A percentile compares a stretch with the other conserved stretches of the same genome.
Conservation (phyloP, 2,113 vertebrate genomes). For the Takifugu bimaculatus region DNA sequence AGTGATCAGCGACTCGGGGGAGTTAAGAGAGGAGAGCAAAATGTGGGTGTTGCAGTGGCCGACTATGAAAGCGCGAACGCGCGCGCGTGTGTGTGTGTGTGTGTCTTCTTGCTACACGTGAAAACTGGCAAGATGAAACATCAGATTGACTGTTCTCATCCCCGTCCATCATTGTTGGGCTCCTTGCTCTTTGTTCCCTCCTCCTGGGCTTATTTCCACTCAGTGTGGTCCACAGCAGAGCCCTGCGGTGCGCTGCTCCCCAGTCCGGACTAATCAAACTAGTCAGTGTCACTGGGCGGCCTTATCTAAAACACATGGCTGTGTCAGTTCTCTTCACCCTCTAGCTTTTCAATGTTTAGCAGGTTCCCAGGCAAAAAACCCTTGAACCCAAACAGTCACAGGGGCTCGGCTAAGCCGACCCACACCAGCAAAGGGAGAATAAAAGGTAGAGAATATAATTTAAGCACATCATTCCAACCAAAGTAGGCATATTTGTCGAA, state of each 20-base stretch:
- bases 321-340: conserved; percentile 62
- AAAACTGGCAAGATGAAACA: conserved; percentile 34
- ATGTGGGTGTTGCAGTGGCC: conserved; percentile 54
- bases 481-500: not conserved
- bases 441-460: not conserved
- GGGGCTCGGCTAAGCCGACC: conserved; percentile 61
- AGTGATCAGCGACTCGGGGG: conserved; percentile 55
- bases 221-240: conserved; percentile 49
- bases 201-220: conserved; percentile 39
- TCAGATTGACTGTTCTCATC: conserved; percentile 51
- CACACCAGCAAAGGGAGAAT: not conserved
- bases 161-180: conserved; percentile 38
- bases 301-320: conserved; percentile 73
- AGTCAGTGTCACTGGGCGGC: conserved; percentile 60
- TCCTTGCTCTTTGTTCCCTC: conserved; percentile 37
- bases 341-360: conserved; percentile 53
- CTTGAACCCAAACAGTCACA: conserved; percentile 80
- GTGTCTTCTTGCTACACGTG: conserved; percentile 13
- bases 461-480: not conserved
- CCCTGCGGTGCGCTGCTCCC: conserved; percentile 43
- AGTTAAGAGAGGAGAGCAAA: conserved; percentile 25
- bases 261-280: conserved; percentile 55
- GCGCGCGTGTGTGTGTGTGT: conserved; percentile 12
- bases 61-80: conserved; percentile 22
- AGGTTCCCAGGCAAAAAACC: conserved; percentile 46